Evolutionary conservation across 2,113 vertebrate genomes (phyloP).

Genomic region (Hystrix cristata): DNA sequence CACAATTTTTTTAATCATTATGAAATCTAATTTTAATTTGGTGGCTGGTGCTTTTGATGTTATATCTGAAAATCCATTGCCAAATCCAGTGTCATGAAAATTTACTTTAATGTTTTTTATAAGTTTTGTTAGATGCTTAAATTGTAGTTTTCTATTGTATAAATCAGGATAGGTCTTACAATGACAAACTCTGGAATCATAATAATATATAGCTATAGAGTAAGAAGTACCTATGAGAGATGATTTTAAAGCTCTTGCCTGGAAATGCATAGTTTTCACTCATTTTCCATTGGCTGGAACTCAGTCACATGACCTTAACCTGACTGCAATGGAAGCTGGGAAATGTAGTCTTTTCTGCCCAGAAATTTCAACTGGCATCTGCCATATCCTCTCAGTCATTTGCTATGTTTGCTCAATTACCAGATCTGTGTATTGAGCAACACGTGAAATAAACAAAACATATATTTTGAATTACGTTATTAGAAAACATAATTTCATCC

Average conservation of each 20-base stretch:
- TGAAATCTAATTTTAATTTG: background rate
- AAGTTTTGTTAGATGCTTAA: background rate
- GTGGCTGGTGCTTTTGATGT: background rate
- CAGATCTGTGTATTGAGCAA: background rate
- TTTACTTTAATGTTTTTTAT: background rate
- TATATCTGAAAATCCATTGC: background rate
- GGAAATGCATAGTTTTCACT: background rate
- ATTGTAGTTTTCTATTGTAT: background rate
- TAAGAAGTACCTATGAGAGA: background rate
- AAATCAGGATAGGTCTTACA: background rate
- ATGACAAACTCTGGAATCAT: background rate
- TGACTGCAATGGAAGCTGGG: background rate
- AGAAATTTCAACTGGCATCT: background rate
- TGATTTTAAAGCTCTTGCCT: background rate
- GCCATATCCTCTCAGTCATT: accelerated
- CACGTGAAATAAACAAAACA: background rate
- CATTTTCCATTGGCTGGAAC: background rate
- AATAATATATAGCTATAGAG: background rate
- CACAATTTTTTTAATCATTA: background rate
- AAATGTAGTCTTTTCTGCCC: background rate
- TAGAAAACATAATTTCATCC: background rate
- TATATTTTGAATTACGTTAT: background rate
- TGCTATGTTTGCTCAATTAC: background rate
- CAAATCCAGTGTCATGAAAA: background rate
- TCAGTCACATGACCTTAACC: background rate